Base-by-base conservation (phyloP, 2,888 invertebrate species). In the Sarcophaga subvicina region DNA sequence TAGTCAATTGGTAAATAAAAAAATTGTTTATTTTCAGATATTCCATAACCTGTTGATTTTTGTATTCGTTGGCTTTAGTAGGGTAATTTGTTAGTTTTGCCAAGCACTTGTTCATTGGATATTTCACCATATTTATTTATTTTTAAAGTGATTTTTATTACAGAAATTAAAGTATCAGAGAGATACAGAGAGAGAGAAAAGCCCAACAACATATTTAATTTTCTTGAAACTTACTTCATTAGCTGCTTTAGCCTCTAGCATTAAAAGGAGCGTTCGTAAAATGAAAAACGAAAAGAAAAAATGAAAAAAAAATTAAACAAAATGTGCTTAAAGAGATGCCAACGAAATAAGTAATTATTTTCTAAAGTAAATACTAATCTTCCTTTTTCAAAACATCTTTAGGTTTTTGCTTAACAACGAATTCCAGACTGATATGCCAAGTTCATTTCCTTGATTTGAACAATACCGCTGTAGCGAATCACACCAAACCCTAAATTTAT, bases 401-500 rank as follows among this genome's bases (percentile, higher is more conserved):
- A 45, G 3, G 10, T 37, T 5, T 17, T 17, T 66, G 10, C 45
- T 6, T 22, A 11, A 20, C 20, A 20, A 62, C 17, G 12, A 54
- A 54, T 14, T 54, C 12, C 17, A 54, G 4, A 69, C 47, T 20
- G 20, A 22, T 69, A 69, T 69, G 11, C 20, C 47, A 59, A 11
- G 27, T 25, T 49, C 8, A 17, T 27, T 14, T 54, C 17, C 49
- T 59, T 49, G 22, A 17, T 70, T 27, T 54, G 2, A 45, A 64
- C n/a, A 63, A 49, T 75, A 4, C 17, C 5, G 22, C 12, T 49
- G 17, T 54, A 17, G 17, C 2, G 17, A 87, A 84, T 20, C 54
- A 67, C 67, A 87, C 76, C 84, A 82, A 87, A 76, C 71, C 79
- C 73, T 84, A 71, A 81, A 47, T 79, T 79, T 78, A 71, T 79